These are phyloP conservation scores for Rissa tridactyla DNA, from an alignment of 2,113 vertebrate species.

Conservation along the genomic window DNA sequence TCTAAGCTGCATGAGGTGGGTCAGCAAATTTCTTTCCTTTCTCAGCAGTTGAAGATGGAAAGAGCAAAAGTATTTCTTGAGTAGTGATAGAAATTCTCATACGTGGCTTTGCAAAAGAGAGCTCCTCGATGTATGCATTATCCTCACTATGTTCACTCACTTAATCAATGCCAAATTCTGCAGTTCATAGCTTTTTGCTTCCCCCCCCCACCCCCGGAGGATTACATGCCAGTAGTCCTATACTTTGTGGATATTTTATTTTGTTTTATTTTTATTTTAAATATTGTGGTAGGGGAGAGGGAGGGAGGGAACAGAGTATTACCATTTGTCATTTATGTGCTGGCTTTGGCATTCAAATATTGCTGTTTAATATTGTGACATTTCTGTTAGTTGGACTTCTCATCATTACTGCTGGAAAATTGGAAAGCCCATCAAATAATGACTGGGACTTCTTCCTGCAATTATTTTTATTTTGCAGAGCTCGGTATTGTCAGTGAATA, in stretches of 20 bases:
- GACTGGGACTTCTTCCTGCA: neutral
- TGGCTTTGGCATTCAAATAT: neutral
- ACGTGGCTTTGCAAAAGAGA: neutral
- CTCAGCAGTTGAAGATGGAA: neutral
- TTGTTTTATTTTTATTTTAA: neutral
- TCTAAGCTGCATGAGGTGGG: neutral
- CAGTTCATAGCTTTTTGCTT: neutral
- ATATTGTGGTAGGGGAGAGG: neutral
- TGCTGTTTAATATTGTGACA: neutral
- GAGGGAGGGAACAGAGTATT: neutral
- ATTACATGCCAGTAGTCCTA: neutral
- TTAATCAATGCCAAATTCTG: neutral
- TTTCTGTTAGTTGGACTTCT: neutral
- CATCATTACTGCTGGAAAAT: neutral
- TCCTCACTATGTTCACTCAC: neutral
- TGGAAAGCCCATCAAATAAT: neutral
- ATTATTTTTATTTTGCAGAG: neutral
- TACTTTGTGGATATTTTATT: neutral
- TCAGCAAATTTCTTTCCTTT: neutral
- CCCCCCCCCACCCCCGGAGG: neutral
- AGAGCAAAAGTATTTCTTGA: neutral
- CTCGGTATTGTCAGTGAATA: neutral
- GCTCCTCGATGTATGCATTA: neutral
- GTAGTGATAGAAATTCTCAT: neutral
- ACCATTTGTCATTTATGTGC: neutral